Percentiles rank a stretch among this genome's conserved stretches.
Conservation (phyloP, 1,140 invertebrate genomes). For the Aphaenogaster floridana region DNA sequence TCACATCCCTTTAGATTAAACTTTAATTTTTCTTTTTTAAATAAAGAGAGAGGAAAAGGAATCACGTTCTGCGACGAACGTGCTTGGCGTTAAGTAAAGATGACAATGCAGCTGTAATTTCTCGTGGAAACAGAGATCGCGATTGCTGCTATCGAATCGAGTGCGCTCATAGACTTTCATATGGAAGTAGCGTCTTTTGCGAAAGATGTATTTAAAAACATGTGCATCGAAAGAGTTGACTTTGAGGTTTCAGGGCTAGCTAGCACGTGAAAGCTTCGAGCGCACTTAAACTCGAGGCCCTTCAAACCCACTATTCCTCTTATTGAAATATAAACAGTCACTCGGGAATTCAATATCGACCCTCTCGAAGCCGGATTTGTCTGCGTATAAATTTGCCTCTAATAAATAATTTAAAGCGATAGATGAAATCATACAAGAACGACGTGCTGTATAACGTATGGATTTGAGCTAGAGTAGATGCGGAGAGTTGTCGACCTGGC, state of each 20-base stretch:
- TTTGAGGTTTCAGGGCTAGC: neutral
- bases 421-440: conserved; percentile 11
- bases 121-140: neutral
- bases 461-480: conserved; percentile 5
- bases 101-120: neutral
- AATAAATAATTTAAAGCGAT: neutral
- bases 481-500: neutral
- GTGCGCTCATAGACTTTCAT: conserved; percentile 32
- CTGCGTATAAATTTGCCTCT: conserved; percentile 32
- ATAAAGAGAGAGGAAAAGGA: neutral
- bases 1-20: neutral
- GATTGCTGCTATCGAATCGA: conserved; percentile 15
- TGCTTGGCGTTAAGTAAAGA: neutral
- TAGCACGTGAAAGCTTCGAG: neutral
- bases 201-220: conserved; percentile 20
- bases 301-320: conserved; percentile 15
- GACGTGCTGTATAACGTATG: neutral
- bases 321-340: conserved; percentile 49
- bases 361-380: neutral
- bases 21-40: neutral
- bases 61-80: neutral
- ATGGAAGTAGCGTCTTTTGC: neutral
- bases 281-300: neutral
- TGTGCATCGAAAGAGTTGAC: conserved; percentile 11
- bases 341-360: neutral